Percentiles rank a stretch among this genome's conserved stretches.
Conservation (phyloP, 2,888 invertebrate genomes). For the Syrista parreyssii region DNA sequence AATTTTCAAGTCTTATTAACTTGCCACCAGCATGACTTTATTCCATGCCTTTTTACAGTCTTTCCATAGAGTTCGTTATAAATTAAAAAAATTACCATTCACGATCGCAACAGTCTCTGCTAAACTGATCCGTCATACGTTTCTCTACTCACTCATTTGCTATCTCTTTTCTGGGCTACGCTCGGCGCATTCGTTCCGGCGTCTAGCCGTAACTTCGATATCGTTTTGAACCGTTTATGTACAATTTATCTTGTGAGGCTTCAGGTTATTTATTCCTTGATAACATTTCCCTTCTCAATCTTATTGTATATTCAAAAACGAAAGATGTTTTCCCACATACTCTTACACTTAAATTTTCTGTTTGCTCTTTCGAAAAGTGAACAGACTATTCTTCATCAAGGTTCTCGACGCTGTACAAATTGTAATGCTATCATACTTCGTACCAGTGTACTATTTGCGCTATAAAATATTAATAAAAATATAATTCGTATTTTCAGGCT, state of each 20-base stretch:
- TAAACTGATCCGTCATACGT: slow-evolving; percentile 27
- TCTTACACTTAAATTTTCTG: background rate
- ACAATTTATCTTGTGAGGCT: background rate
- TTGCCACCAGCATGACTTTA: background rate
- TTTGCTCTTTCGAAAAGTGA: background rate
- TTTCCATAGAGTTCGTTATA: slow-evolving; percentile 20
- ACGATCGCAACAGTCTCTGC: slow-evolving; percentile 34
- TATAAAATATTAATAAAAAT: background rate
- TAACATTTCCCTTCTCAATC: background rate
- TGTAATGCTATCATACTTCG: background rate
- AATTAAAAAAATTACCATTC: slow-evolving; percentile 35
- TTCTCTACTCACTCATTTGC: slow-evolving; percentile 10
- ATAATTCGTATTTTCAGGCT: background rate
- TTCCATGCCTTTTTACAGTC: background rate
- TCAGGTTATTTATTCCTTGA: background rate
- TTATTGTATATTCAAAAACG: background rate
- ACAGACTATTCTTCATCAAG: background rate
- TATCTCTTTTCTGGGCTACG: slow-evolving; percentile 23
- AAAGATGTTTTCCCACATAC: background rate
- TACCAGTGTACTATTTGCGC: background rate
- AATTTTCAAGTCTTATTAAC: background rate
- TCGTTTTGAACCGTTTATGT: background rate
- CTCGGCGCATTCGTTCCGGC: slow-evolving; percentile 34
- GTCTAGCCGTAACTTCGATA: background rate
- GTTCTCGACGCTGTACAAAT: background rate